phyloP scores from a whole-genome alignment of 1,140 invertebrate species.

The Drosophila equinoxialis region DNA sequence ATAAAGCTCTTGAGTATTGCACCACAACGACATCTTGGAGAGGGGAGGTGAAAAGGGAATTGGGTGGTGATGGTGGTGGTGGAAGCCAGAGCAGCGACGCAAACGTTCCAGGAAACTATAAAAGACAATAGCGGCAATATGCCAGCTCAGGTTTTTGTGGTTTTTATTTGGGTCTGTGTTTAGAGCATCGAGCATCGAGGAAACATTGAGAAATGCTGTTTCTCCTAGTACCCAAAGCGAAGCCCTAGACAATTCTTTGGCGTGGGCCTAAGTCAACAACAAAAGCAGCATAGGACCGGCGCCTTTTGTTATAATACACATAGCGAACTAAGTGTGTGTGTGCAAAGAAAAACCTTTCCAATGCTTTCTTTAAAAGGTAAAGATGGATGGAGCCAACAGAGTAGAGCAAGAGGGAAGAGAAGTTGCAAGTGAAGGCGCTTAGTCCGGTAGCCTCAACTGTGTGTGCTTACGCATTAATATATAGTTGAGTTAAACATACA shows the following conservation, averaged over 20 bases:
- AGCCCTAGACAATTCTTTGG: constrained; percentile 58
- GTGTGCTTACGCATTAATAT: constrained; percentile 76
- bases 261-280: constrained; percentile 79
- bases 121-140: constrained; percentile 81
- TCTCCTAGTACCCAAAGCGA: constrained; percentile 31
- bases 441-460: constrained; percentile 45
- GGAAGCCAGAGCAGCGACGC: constrained; percentile 45
- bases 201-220: constrained; percentile 4
- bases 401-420: constrained; percentile 8
- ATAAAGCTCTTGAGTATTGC: constrained; percentile 68
- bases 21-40: constrained; percentile 40
- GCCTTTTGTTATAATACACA: constrained; percentile 55
- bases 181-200: constrained; percentile 18
- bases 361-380: constrained; percentile 43
- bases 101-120: constrained; percentile 79
- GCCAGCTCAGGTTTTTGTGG: constrained; percentile 78
- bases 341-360: constrained; percentile 52
- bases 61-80: constrained; percentile 6
- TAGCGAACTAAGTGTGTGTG: constrained; percentile 11
- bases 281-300: constrained; percentile 57
- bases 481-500: constrained; percentile 40
- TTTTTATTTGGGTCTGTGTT: constrained; percentile 60
- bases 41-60: constrained; percentile 5
- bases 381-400: constrained; percentile 3
- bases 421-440: constrained; percentile 3